Percentiles rank a stretch among this genome's conserved stretches.
These are phyloP conservation scores for Rhopalosiphum nymphaeae DNA, from an alignment of 2,888 invertebrate genomes.

Conservation along the genomic window DNA sequence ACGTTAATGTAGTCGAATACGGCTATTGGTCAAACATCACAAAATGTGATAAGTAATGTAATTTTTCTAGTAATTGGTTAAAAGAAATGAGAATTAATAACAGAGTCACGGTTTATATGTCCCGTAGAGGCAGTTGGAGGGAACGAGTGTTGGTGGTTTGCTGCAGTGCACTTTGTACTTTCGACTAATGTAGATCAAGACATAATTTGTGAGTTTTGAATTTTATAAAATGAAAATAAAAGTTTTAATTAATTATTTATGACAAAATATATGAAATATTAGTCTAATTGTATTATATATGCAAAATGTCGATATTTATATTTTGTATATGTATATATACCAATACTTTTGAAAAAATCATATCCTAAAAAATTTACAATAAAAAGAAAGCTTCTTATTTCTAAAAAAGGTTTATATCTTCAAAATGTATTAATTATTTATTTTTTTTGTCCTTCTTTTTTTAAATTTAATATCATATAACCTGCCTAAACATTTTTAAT, in stretches of 20 bases:
- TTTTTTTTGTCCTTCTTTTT: too few relatives aligned
- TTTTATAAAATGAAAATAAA: background rate
- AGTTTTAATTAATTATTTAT: background rate
- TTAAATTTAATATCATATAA: too few relatives aligned
- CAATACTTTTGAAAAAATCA: too few relatives aligned
- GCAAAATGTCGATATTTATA: background rate
- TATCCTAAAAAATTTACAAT: too few relatives aligned
- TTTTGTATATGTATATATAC: too few relatives aligned
- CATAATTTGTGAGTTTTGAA: background rate
- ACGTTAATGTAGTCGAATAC: background rate
- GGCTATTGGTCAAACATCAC: background rate
- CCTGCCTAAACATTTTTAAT: too few relatives aligned
- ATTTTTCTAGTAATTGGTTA: background rate
- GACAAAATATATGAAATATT: background rate
- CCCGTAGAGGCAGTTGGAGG: background rate
- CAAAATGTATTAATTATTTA: too few relatives aligned
- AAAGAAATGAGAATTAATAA: background rate
- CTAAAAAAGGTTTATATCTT: too few relatives aligned
- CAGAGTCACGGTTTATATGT: background rate
- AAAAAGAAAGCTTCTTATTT: too few relatives aligned
- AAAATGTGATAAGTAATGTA: background rate
- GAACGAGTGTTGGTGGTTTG: background rate
- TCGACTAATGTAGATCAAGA: background rate
- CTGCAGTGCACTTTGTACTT: background rate
- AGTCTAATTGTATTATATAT: background rate